Percentiles rank a stretch among this genome's conserved stretches.
Conservation (phyloP, 2,888 invertebrate genomes). For the Galerucella nymphaeae region DNA sequence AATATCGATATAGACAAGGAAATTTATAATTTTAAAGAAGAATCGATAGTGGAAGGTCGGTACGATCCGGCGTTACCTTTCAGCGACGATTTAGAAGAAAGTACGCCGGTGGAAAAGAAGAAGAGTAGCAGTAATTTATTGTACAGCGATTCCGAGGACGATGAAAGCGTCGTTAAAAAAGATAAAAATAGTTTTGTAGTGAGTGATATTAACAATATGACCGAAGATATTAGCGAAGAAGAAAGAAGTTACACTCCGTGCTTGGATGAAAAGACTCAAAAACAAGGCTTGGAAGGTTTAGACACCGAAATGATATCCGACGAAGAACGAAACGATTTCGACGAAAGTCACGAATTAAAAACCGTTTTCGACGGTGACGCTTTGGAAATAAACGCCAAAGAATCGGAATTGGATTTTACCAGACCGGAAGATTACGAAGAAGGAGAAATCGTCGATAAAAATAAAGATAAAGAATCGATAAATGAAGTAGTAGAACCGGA, state of each 20-base stretch:
- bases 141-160: constrained; percentile 64
- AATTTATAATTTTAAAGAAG: constrained; percentile 10
- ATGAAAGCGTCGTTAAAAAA: constrained; percentile 60
- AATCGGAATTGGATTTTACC: constrained; percentile 64
- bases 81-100: constrained; percentile 26
- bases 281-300: constrained; percentile 66
- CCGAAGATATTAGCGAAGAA: constrained; percentile 74
- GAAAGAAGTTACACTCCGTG: constrained; percentile 80
- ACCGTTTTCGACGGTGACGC: constrained; percentile 64
- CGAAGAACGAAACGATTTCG: constrained; percentile 76
- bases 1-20: constrained; percentile 27
- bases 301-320: constrained; percentile 82
- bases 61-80: constrained; percentile 32
- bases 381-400: constrained; percentile 64
- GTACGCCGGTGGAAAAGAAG: constrained; percentile 15
- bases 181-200: constrained; percentile 54
- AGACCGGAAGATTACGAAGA: constrained; percentile 68
- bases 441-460: constrained; percentile 70
- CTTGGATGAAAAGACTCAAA: constrained; percentile 72
- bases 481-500: constrained; percentile 37
- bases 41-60: background rate
- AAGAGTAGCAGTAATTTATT: constrained; percentile 44
- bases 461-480: constrained; percentile 49
- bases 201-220: constrained; percentile 66
- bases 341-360: constrained; percentile 67